phyloP scores from a whole-genome alignment of 1,140 invertebrate genomes.

The Bombus sylvicola region DNA sequence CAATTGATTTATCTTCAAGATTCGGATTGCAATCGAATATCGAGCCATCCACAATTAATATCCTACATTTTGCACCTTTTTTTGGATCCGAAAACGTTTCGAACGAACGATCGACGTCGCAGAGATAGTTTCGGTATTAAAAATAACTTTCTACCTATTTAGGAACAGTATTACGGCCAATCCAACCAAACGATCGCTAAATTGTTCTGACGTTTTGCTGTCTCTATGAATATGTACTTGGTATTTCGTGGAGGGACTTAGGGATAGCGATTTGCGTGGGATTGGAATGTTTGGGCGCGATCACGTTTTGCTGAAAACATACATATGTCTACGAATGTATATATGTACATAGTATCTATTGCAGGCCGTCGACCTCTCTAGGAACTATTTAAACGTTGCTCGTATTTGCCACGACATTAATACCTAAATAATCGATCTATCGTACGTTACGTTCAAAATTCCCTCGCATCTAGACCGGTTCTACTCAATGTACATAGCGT shows the following conservation, averaged over 20 bases:
- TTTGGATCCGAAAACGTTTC: background rate
- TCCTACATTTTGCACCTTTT: background rate
- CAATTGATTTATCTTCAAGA: too few species aligned
- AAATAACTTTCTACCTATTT: slow-evolving; percentile 26
- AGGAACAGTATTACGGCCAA: background rate
- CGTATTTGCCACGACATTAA: background rate
- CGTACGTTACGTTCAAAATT: background rate
- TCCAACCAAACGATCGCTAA: slow-evolving; percentile 30
- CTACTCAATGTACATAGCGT: too few species aligned
- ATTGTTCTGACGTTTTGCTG: slow-evolving; percentile 39
- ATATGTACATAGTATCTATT: background rate
- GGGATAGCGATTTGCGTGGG: slow-evolving; percentile 69
- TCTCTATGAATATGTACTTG: slow-evolving; percentile 45
- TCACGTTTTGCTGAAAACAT: slow-evolving; percentile 66
- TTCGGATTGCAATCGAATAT: too few species aligned
- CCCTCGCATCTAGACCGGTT: background rate
- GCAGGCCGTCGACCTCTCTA: slow-evolving; percentile 16
- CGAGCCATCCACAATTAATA: too few species aligned
- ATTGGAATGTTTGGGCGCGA: slow-evolving; percentile 70
- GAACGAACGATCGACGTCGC: background rate
- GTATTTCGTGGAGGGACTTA: slow-evolving; percentile 61
- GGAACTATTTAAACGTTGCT: slow-evolving; percentile 34
- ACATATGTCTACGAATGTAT: slow-evolving; percentile 31
- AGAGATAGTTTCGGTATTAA: background rate
- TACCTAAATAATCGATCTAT: background rate